Base-by-base conservation (phyloP, 2,113 vertebrate genomes). In the Lethenteron reissneri region DNA sequence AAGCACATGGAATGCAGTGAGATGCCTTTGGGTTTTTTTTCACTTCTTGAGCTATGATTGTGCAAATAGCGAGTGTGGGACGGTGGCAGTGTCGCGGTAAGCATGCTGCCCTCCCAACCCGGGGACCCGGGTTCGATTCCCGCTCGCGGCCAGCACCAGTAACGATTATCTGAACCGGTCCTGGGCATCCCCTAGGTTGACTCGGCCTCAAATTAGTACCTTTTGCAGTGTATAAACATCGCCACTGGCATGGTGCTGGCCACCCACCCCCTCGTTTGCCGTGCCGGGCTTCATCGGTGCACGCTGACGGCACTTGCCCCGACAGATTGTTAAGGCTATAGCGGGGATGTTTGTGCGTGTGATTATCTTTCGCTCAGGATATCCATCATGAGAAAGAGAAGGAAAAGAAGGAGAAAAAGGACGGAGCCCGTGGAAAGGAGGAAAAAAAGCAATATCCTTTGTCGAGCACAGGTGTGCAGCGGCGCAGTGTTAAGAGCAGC, bases 401-500 rank as follows among this genome's bases (percentile, higher is more conserved):
- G 72, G 92, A 84, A 76, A 97, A 97, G 80, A 87, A 87, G 76
- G 85, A 95, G 74, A 99, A 99, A 80, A 82, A 90, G 57, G 87
- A 86, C 69, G 87, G 83, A 77, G 81, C 85, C 78, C 87, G 85
- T 72, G 83, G 84, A 76, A 88, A 87, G 80, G 85, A 92, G 83
- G 84, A 92, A 80, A 84, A 99, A 84, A 99, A 88, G 83, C 87
- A 92, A 92, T 94, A 92, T 94, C 86, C 86, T 90, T 88, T 84
- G 76, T 76, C 71, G 72, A 56, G 17, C 7, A 19, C 69, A 68
- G 57, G 10, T 56, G 19, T 58, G 17, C 8, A 58, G 58, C 19
- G 10, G 56, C 10, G 70, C 14, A 11, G 12, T 7, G 56, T n/a
- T 17, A 21, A 13, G 64, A 57, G 70, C 57, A 75, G 57, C n/a